Evolutionary conservation across 2,113 vertebrate genomes (phyloP).

Genomic region (Thamnophis sirtalis): DNA sequence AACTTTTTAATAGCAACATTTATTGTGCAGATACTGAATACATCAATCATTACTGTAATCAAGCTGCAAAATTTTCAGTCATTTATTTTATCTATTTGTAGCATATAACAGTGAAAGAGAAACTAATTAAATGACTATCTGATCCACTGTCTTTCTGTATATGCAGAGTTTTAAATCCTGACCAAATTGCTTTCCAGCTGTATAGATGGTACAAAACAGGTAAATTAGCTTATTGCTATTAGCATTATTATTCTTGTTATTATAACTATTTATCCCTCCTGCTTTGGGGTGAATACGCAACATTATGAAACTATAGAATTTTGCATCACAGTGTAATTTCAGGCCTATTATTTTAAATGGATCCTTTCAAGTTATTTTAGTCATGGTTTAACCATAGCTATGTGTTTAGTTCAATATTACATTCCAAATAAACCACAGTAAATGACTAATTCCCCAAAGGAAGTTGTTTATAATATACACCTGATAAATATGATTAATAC

Average conservation of each 20-base stretch:
- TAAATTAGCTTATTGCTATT: constrained; percentile 61
- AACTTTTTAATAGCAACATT: background rate
- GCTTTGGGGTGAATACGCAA: constrained; percentile 76
- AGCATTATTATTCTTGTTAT: constrained; percentile 55
- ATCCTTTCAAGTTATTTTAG: constrained; percentile 69
- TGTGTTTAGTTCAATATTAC: constrained; percentile 54
- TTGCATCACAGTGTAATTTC: constrained; percentile 70
- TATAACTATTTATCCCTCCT: constrained; percentile 66
- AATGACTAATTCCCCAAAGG: constrained; percentile 48
- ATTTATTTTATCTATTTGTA: constrained; percentile 9
- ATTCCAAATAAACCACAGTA: constrained; percentile 52
- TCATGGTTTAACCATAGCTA: constrained; percentile 66
- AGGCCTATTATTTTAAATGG: constrained; percentile 73
- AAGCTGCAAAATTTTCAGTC: background rate
- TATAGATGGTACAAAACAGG: constrained; percentile 46
- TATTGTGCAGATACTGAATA: background rate
- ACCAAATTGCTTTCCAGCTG: constrained; percentile 49
- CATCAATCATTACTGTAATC: background rate
- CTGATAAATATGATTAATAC: background rate
- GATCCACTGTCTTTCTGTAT: background rate
- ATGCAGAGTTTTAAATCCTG: constrained; percentile 4
- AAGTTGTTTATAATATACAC: constrained; percentile 36
- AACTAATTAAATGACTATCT: background rate
- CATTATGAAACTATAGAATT: constrained; percentile 75
- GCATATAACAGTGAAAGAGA: background rate